Conservation (phyloP, 2,797 vertebrate species). For the Poeciliopsis gracilis region DNA sequence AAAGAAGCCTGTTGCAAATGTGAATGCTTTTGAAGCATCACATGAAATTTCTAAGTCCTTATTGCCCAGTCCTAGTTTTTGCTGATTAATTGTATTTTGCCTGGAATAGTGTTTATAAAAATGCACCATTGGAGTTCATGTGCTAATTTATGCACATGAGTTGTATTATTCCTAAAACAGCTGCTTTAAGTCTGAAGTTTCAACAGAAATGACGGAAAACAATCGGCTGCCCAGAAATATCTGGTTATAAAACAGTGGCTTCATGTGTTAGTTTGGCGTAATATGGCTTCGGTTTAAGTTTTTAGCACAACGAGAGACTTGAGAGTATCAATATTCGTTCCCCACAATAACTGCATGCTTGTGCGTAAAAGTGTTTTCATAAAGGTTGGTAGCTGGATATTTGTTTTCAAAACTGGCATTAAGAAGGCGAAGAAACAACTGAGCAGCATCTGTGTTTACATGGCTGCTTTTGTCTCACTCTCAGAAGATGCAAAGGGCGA, state of each 20-base stretch:
- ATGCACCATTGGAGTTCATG: not conserved
- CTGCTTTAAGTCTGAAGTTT: not conserved
- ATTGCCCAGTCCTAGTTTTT: not conserved
- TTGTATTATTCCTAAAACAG: not conserved
- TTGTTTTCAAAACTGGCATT: not conserved
- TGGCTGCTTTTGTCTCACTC: constrained; percentile 5
- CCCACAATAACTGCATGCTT: not conserved
- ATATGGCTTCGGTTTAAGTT: not conserved
- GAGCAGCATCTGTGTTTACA: constrained; percentile 4
- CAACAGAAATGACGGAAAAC: not conserved
- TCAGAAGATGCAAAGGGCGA: not conserved
- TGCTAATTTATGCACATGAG: not conserved
- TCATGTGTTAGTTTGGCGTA: not conserved
- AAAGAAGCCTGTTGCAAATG: no score
- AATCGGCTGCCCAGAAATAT: not conserved
- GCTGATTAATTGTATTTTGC: not conserved
- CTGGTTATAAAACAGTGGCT: not conserved
- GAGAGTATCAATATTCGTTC: not conserved
- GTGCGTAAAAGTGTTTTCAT: not conserved
- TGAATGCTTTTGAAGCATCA: no score
- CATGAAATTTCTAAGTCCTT: no score
- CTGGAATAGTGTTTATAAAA: not conserved
- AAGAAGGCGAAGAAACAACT: no score
- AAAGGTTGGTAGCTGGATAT: not conserved
- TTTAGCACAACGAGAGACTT: not conserved